phyloP scores from a whole-genome alignment of 37 sponge, comb jelly and placozoan genomes.

The Oscarella lobularis region DNA sequence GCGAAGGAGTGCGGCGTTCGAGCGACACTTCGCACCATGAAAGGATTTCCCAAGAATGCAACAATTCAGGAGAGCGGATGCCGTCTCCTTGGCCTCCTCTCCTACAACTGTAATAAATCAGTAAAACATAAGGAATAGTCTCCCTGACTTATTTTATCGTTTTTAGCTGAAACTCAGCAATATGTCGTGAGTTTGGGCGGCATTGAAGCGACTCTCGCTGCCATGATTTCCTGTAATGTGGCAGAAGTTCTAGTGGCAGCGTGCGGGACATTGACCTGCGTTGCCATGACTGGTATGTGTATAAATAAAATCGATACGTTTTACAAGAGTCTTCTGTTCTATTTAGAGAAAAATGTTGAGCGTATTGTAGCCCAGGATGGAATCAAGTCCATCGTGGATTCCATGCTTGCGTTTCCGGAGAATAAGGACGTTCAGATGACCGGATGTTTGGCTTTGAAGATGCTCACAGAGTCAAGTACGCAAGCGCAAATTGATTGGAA shows the following conservation, averaged over 20 bases:
- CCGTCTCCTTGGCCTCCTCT: neutral
- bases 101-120: neutral
- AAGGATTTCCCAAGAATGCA: neutral
- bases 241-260: neutral
- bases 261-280: neutral
- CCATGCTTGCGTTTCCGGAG: neutral
- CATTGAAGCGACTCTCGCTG: neutral
- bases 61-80: neutral
- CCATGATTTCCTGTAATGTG: neutral
- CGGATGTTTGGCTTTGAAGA: neutral
- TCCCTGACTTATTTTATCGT: too few species aligned
- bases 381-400: neutral
- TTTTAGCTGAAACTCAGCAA: slow-evolving; percentile 3
- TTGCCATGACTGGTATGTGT: slow-evolving; percentile 1
- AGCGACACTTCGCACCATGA: neutral
- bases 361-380: neutral
- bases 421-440: neutral
- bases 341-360: neutral
- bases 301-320: neutral
- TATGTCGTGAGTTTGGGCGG: neutral
- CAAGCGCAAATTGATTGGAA: neutral
- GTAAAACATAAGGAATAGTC: too few species aligned
- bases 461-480: neutral
- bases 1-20: neutral
- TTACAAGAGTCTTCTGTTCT: neutral